Percentiles rank a stretch among this genome's conserved stretches.
phyloP scores from a whole-genome alignment of 2,888 invertebrate species.

The Nephrotoma flavescens region DNA sequence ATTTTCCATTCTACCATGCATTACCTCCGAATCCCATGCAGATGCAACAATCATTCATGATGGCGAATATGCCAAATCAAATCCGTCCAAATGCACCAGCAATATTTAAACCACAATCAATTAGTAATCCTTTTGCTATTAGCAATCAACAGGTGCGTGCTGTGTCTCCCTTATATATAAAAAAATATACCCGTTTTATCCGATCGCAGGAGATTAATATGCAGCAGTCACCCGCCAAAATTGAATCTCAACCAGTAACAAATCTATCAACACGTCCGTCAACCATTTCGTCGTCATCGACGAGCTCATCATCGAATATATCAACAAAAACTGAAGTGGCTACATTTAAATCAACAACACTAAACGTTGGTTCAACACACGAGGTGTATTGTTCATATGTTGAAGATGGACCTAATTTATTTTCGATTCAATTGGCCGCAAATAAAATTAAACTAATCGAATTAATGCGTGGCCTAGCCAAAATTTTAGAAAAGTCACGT shows the following conservation, averaged over 20 bases:
- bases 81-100: not conserved
- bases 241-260: not conserved
- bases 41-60: not conserved
- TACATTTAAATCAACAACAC: constrained; percentile 28
- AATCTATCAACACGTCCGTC: too few species aligned
- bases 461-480: constrained; percentile 60
- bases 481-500: constrained; percentile 24
- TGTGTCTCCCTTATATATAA: not conserved
- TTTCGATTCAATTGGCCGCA: constrained; percentile 55
- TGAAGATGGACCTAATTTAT: constrained; percentile 64
- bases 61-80: not conserved
- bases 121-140: not conserved
- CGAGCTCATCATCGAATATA: constrained; percentile 14
- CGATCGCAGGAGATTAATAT: not conserved
- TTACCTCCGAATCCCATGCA: not conserved
- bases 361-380: constrained; percentile 42
- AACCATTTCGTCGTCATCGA: not conserved
- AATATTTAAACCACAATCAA: not conserved
- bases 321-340: constrained; percentile 14
- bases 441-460: constrained; percentile 43
- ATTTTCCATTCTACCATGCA: not conserved
- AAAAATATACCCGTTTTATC: not conserved
- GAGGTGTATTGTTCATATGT: constrained; percentile 60
- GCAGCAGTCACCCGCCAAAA: not conserved
- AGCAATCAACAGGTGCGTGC: not conserved